phyloP scores from a whole-genome alignment of 2,113 vertebrate species.

The Callipepla squamata region DNA sequence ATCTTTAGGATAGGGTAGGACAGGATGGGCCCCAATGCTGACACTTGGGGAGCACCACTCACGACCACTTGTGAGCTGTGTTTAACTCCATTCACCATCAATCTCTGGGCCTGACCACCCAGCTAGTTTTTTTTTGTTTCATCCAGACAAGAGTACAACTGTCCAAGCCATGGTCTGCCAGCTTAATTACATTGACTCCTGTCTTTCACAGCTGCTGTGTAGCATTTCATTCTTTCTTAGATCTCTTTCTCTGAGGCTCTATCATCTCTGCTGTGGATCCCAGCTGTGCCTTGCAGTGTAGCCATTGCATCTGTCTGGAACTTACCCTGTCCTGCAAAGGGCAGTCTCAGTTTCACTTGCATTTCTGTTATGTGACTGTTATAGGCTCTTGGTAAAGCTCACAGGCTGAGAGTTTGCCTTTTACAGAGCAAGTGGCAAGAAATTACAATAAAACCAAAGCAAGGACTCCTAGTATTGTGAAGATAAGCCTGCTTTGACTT shows the following conservation, averaged over 20 bases:
- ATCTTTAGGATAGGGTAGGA: no score
- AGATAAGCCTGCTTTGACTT: not conserved
- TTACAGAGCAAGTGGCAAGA: not conserved
- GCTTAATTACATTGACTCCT: no score
- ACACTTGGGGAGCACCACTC: no score
- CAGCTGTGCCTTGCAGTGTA: rapidly evolving
- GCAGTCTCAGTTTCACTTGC: rapidly evolving
- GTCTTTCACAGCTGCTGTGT: no score
- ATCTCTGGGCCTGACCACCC: no score
- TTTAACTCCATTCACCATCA: no score
- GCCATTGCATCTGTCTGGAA: rapidly evolving
- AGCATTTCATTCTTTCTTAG: not conserved
- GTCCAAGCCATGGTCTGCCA: no score
- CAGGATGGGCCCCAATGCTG: no score
- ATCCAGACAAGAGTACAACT: no score
- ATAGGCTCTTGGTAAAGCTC: not conserved
- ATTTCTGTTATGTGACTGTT: not conserved
- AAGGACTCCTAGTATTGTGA: not conserved
- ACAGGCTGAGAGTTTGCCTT: not conserved
- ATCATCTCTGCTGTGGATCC: rapidly evolving
- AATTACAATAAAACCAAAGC: not conserved
- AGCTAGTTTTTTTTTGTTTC: no score
- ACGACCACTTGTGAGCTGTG: no score
- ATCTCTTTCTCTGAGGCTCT: not conserved
- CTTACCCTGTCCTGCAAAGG: rapidly evolving